Percentiles rank a stretch among this genome's conserved stretches.
Conservation (phyloP, 30 jellyfish, hydroid and myxozoan genomes). For the Chrysaora quinquecirrha region DNA sequence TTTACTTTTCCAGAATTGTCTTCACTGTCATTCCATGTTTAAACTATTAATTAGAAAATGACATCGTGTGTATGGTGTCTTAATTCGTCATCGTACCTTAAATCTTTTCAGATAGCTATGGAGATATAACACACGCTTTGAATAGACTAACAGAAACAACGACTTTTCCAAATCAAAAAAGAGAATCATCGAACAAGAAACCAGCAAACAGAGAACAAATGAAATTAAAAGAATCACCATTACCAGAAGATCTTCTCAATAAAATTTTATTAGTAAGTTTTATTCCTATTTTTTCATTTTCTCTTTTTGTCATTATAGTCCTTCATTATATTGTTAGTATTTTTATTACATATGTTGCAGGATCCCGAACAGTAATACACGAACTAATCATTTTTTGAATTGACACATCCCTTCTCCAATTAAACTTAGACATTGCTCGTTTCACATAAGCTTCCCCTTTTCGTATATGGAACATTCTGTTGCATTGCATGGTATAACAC, state of each 20-base stretch:
- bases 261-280: slow-evolving; percentile 54
- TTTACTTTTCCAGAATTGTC: too few species aligned
- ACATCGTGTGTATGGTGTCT: too few species aligned
- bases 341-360: neutral
- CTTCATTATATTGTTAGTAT: neutral
- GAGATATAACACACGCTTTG: slow-evolving; percentile 83
- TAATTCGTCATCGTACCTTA: too few species aligned
- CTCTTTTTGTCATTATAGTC: neutral
- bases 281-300: neutral
- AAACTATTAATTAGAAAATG: too few species aligned
- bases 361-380: too few species aligned
- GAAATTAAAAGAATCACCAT: slow-evolving; percentile 73
- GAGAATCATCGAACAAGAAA: slow-evolving; percentile 19
- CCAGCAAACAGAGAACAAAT: slow-evolving; percentile 65
- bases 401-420: too few species aligned
- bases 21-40: too few species aligned
- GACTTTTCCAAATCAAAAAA: slow-evolving; percentile 53
- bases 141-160: slow-evolving; percentile 78
- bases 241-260: slow-evolving; percentile 84
- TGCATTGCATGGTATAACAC: too few species aligned
- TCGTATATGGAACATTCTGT: too few species aligned
- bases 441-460: too few species aligned
- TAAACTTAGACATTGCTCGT: too few species aligned
- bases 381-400: too few species aligned
- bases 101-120: slow-evolving; percentile 68